These are phyloP conservation scores for Steatornis caripensis DNA, from an alignment of 2,113 vertebrate genomes.

Conservation along the genomic window DNA sequence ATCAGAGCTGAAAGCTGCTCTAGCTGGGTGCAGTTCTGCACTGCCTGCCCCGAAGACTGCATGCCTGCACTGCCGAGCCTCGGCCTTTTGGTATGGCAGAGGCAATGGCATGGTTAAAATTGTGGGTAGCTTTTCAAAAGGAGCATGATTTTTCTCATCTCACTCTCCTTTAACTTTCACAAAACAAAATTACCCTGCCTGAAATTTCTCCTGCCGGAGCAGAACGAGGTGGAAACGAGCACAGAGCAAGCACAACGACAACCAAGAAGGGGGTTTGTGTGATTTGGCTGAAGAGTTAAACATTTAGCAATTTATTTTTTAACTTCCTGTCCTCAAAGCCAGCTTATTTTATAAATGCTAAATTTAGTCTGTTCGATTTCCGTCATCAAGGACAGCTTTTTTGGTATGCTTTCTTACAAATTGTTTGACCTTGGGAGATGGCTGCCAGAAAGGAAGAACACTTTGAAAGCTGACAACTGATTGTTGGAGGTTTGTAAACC, in stretches of 20 bases:
- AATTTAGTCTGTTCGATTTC: constrained; percentile 44
- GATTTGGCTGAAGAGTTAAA: constrained; percentile 26
- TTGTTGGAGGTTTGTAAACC: constrained; percentile 7
- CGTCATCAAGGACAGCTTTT: constrained; percentile 58
- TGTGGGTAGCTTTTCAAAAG: background rate
- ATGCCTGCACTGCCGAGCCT: accelerated
- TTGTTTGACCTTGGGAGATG: constrained; percentile 41
- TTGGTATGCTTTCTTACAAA: constrained; percentile 54
- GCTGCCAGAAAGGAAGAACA: constrained; percentile 26
- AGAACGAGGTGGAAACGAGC: background rate
- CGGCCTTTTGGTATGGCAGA: accelerated
- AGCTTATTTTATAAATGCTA: constrained; percentile 56
- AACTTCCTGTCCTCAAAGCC: constrained; percentile 53
- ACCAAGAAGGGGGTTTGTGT: background rate
- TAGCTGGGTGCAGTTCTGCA: background rate
- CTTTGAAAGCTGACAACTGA: constrained; percentile 25
- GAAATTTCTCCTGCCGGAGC: background rate
- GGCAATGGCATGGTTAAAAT: background rate
- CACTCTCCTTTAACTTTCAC: background rate
- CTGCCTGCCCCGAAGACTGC: background rate
- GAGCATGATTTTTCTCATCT: background rate
- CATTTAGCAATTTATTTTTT: background rate
- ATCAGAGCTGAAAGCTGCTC: background rate
- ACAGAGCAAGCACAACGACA: background rate
- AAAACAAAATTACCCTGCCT: background rate